Conservation (phyloP, 2,113 vertebrate species). For the Salminus brasiliensis region DNA sequence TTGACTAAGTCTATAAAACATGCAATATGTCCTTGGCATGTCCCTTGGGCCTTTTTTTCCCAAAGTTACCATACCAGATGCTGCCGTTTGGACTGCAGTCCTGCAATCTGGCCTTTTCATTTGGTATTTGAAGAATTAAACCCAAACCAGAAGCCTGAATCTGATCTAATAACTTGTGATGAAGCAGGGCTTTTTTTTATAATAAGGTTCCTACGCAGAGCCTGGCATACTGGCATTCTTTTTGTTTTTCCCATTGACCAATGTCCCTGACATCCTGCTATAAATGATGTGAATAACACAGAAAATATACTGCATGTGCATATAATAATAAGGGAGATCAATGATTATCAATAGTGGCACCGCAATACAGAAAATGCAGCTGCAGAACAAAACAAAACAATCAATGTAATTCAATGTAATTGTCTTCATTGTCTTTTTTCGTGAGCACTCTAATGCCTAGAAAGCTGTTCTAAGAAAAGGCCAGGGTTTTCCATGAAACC, state of each 20-base stretch:
- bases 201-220: no score
- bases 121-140: no score
- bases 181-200: not conserved
- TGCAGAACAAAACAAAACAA: no score
- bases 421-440: not conserved
- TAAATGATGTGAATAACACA: not conserved
- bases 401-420: not conserved
- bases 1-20: no score
- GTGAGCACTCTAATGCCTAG: not conserved
- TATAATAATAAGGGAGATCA: not conserved
- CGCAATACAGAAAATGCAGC: not conserved
- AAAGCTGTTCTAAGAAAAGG: constrained; percentile 1
- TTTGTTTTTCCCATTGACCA: not conserved
- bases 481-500: not conserved
- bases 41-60: no score
- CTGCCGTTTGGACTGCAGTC: no score
- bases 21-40: no score
- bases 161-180: not conserved
- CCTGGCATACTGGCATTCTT: no score
- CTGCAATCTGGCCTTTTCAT: no score
- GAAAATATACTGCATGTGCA: constrained; percentile 1
- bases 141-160: no score
- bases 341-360: not conserved
- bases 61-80: no score
- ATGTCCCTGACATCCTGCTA: not conserved